Evolutionary conservation across 1,140 invertebrate species (phyloP).

Genomic region (Oncopodura yosiiana): DNA sequence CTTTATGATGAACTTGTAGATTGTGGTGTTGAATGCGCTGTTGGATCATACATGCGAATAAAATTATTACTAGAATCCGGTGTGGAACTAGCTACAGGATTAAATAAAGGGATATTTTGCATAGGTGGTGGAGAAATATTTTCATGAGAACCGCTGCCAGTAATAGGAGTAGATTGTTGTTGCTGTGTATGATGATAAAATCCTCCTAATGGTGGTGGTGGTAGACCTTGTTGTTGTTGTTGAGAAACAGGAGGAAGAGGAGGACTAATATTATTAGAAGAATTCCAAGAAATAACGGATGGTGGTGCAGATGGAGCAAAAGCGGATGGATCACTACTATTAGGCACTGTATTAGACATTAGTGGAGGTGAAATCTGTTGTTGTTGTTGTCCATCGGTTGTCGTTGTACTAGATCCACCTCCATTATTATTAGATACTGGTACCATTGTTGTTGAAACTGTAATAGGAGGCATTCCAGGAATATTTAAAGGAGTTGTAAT

Average conservation of each 20-base stretch:
- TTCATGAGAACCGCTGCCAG: neutral
- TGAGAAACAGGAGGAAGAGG: slow-evolving; percentile 8
- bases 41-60: slow-evolving; percentile 20
- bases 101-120: slow-evolving; percentile 31
- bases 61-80: slow-evolving; percentile 7
- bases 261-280: neutral
- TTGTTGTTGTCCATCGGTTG: neutral
- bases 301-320: neutral
- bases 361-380: slow-evolving; percentile 12
- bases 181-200: slow-evolving; percentile 3
- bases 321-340: neutral
- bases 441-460: slow-evolving; percentile 58
- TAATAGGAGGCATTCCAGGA: slow-evolving; percentile 69
- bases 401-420: neutral
- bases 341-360: slow-evolving; percentile 1
- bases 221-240: slow-evolving; percentile 7
- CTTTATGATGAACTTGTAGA: neutral
- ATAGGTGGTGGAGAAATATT: slow-evolving; percentile 5
- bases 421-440: neutral
- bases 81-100: slow-evolving; percentile 32
- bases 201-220: slow-evolving; percentile 12
- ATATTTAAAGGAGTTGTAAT: slow-evolving; percentile 61
- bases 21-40: neutral
- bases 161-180: slow-evolving; percentile 5
- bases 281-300: neutral